Percentiles rank a stretch among this genome's conserved stretches.
Conservation (phyloP, 2,888 invertebrate species). For the Bursaphelenchus okinawaensis region DNA sequence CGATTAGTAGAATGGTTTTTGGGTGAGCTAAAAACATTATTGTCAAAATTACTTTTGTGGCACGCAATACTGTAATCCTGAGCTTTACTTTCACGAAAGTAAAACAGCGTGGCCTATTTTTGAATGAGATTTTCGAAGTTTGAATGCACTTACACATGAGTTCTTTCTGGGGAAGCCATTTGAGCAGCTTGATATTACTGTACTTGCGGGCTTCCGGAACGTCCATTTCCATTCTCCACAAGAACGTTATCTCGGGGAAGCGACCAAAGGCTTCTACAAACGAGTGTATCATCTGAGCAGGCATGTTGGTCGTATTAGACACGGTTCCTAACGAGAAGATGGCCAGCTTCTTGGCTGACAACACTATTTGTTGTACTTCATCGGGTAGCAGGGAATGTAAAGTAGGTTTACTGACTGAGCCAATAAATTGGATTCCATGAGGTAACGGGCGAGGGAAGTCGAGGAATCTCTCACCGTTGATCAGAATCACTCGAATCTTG, state of each 20-base stretch:
- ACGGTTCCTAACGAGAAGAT: conserved; percentile 40
- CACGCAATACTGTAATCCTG: too few relatives aligned
- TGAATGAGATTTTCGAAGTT: not conserved
- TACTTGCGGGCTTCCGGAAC: conserved; percentile 36
- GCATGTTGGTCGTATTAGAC: conserved; percentile 56
- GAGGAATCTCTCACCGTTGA: conserved; percentile 54
- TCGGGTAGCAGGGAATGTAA: conserved; percentile 15
- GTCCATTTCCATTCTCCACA: conserved; percentile 53
- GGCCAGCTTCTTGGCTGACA: conserved; percentile 23
- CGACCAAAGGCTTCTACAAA: conserved; percentile 50
- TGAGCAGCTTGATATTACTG: conserved; percentile 44
- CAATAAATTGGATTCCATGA: conserved; percentile 46
- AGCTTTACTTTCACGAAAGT: too few relatives aligned
- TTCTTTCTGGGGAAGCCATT: conserved; percentile 55
- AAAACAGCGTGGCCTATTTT: too few relatives aligned
- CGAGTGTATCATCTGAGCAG: conserved; percentile 38
- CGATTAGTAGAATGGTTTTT: conserved; percentile 46
- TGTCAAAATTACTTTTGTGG: conserved; percentile 6
- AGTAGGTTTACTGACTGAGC: conserved; percentile 38
- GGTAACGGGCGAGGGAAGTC: conserved; percentile 55
- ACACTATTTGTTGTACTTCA: conserved; percentile 21
- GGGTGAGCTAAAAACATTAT: conserved; percentile 36
- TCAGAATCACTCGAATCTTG: conserved; percentile 40
- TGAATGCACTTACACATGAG: conserved; percentile 41
- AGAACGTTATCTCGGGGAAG: conserved; percentile 41